Evolutionary conservation across 2,797 vertebrate species (phyloP).

Genomic region (Scomberomorus guttatus): DNA sequence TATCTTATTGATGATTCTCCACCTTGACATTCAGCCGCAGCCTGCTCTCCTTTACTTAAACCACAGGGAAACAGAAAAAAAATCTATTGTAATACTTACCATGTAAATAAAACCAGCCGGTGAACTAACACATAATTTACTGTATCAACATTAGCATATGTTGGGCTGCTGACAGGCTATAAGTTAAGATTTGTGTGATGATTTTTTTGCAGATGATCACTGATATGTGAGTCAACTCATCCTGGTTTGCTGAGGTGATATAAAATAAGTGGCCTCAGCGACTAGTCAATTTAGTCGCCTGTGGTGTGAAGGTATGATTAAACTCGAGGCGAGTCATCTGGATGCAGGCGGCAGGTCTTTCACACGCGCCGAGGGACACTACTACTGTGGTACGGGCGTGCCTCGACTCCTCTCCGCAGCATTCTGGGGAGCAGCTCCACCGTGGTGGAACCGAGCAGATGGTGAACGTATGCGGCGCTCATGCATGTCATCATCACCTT

Average conservation of each 20-base stretch:
- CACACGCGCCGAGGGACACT: constrained; percentile 58
- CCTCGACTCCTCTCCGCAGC: constrained; percentile 64
- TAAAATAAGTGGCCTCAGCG: constrained; percentile 52
- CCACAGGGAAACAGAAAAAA: background rate
- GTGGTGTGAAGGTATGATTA: constrained; percentile 63
- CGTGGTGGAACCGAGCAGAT: constrained; percentile 79
- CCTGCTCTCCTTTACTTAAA: constrained; percentile 10
- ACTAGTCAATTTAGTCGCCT: constrained; percentile 50
- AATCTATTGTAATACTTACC: background rate
- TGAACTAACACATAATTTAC: background rate
- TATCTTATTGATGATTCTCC: background rate
- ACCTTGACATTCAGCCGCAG: background rate
- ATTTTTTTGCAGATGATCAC: constrained; percentile 18
- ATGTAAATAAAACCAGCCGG: constrained; percentile 23
- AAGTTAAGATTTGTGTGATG: background rate
- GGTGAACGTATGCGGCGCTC: constrained; percentile 79
- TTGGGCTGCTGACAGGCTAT: constrained; percentile 3
- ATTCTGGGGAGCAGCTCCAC: constrained; percentile 63
- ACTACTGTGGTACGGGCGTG: constrained; percentile 45
- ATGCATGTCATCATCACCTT: constrained; percentile 84
- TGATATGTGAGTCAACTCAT: constrained; percentile 2
- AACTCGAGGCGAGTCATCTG: constrained; percentile 64
- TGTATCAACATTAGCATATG: constrained; percentile 20
- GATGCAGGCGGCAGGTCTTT: constrained; percentile 63
- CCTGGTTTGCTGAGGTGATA: constrained; percentile 35